phyloP scores from a whole-genome alignment of 37 sponge, comb jelly and placozoan genomes.

The Aphrocallistes beatrix region DNA sequence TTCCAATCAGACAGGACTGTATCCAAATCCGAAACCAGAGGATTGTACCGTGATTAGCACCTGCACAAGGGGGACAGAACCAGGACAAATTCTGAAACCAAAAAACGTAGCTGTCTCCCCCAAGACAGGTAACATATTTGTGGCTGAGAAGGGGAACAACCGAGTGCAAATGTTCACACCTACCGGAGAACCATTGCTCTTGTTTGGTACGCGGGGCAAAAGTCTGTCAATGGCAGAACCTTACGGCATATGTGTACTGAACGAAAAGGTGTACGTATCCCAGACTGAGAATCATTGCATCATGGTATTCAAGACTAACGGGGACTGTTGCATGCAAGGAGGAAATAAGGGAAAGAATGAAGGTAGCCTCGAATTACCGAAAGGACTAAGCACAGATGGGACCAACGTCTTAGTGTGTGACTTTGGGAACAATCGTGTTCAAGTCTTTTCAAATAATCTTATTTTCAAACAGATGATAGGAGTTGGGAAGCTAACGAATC shows the following conservation, averaged over 20 bases:
- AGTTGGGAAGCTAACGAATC: not conserved
- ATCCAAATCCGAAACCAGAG: not conserved
- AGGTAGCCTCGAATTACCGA: not conserved
- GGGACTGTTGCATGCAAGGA: not conserved
- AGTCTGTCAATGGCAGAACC: not conserved
- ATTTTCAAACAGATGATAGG: not conserved
- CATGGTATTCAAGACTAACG: not conserved
- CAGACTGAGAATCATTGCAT: not conserved
- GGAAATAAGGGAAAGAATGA: not conserved
- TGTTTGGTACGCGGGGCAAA: not conserved
- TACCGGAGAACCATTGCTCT: not conserved
- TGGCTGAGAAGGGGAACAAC: constrained; percentile 13
- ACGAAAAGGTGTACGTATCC: not conserved
- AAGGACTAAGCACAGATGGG: not conserved
- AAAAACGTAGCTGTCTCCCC: not conserved
- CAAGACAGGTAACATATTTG: not conserved
- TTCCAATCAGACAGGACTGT: too few species aligned
- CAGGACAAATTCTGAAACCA: not conserved
- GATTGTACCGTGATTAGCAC: not conserved
- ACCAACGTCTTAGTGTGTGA: not conserved
- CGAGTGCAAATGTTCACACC: not conserved
- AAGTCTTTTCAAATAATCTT: not conserved
- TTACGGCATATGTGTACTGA: not conserved
- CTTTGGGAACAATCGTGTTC: not conserved
- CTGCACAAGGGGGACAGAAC: not conserved